A percentile compares a stretch with the other conserved stretches of the same genome.
These are phyloP conservation scores for Physella acuta DNA, from an alignment of 1,140 invertebrate species.

Conservation along the genomic window DNA sequence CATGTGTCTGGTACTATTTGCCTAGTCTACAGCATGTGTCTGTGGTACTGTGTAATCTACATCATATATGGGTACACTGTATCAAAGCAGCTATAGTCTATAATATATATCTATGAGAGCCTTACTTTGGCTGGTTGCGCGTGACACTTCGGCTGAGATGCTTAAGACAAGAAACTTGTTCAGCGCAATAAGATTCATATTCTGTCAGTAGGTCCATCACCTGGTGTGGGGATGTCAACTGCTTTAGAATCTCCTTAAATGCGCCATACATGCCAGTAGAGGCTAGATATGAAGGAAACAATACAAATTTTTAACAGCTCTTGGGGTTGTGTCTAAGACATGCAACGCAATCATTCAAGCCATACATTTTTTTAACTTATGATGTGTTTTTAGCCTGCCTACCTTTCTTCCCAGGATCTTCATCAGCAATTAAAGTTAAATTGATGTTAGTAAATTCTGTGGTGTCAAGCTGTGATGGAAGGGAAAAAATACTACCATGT, in stretches of 20 bases:
- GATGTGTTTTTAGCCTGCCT: no score
- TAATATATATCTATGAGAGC: no score
- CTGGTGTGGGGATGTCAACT: constrained; percentile 33
- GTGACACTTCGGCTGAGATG: constrained; percentile 41
- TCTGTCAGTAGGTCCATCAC: constrained; percentile 41
- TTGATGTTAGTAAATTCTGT: constrained; percentile 49
- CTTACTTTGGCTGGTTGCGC: constrained; percentile 44
- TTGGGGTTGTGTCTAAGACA: no score
- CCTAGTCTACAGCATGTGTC: no score
- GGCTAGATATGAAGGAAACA: constrained; percentile 42
- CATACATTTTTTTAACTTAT: no score
- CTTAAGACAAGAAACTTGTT: constrained; percentile 42
- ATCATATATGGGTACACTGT: no score
- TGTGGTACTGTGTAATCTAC: no score
- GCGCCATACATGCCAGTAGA: constrained; percentile 46
- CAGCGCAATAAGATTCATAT: constrained; percentile 45
- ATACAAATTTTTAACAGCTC: no score
- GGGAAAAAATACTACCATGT: no score
- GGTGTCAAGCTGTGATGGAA: constrained; percentile 29
- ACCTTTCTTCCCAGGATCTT: constrained; percentile 50
- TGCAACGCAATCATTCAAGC: no score
- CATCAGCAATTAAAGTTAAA: constrained; percentile 46
- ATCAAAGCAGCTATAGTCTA: no score
- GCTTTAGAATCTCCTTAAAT: constrained; percentile 41
- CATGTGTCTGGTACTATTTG: no score